Percentiles rank a stretch among this genome's conserved stretches.
These are phyloP conservation scores for Pseudochirops cupreus DNA, from an alignment of 2,797 vertebrate genomes.

Conservation along the genomic window DNA sequence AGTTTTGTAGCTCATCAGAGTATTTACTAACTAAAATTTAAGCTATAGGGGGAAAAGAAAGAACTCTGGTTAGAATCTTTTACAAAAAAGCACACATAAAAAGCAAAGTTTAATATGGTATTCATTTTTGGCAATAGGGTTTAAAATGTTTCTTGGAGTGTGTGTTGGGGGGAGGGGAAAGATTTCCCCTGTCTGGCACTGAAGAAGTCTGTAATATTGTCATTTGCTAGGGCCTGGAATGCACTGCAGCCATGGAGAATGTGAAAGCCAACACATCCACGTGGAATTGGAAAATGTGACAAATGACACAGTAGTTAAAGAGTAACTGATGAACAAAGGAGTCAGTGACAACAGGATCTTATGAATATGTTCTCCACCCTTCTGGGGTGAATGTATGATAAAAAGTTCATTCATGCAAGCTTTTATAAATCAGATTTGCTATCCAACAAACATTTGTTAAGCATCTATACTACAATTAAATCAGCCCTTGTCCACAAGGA, in stretches of 20 bases:
- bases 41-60: constrained; percentile 78
- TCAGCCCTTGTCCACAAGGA: background rate
- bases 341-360: background rate
- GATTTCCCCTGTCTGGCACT: constrained; percentile 73
- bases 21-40: constrained; percentile 79
- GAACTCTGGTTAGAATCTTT: constrained; percentile 73
- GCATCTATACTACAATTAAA: background rate
- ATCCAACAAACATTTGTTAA: background rate
- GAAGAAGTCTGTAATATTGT: background rate
- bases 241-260: background rate
- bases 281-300: background rate
- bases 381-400: background rate
- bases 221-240: background rate
- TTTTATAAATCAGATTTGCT: background rate
- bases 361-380: background rate
- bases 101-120: constrained; percentile 51
- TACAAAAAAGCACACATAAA: constrained; percentile 76
- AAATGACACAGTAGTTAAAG: background rate
- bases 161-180: constrained; percentile 61
- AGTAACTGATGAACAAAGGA: background rate
- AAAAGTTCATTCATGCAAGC: background rate
- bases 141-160: constrained; percentile 61
- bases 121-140: constrained; percentile 73
- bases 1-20: constrained; percentile 80
- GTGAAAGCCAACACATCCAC: background rate